phyloP scores from a whole-genome alignment of 2,888 invertebrate genomes.

The Chrysolina oricalcia region DNA sequence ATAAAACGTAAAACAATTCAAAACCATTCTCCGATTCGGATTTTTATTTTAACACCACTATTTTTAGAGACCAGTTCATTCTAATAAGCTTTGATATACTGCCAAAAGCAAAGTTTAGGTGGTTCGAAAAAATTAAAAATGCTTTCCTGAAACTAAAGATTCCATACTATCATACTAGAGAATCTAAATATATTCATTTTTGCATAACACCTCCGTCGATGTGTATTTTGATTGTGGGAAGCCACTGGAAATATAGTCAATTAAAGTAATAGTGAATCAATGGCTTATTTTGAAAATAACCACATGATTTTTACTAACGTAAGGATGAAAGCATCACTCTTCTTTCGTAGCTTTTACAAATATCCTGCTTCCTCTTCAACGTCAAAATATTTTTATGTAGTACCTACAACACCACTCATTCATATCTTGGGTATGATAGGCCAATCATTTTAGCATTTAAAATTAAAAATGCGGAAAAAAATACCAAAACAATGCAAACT shows the following conservation, averaged over 20 bases:
- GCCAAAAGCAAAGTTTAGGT: constrained; percentile 50
- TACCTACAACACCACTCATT: too few species aligned
- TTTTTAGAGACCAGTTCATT: constrained; percentile 53
- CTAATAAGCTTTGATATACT: constrained; percentile 57
- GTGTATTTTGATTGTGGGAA: background rate
- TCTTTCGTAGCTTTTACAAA: too few species aligned
- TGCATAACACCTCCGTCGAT: background rate
- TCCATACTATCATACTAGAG: background rate
- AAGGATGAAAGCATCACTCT: too few species aligned
- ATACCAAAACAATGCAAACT: too few species aligned
- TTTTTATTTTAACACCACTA: constrained; percentile 54
- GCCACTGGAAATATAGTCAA: background rate
- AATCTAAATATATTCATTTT: constrained; percentile 12
- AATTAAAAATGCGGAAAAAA: too few species aligned
- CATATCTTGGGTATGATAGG: too few species aligned
- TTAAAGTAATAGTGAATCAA: too few species aligned
- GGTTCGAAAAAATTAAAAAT: constrained; percentile 37
- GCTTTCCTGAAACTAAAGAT: constrained; percentile 30
- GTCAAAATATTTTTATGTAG: too few species aligned
- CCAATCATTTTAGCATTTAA: too few species aligned
- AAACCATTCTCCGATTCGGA: constrained; percentile 33
- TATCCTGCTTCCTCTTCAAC: too few species aligned
- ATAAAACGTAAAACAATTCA: constrained; percentile 2
- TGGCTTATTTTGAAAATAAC: too few species aligned
- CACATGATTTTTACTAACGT: too few species aligned